Evolutionary conservation across 2,113 vertebrate genomes (phyloP), one percentile per base, ranked within the genome.

Genomic region (Speoplatyrhinus poulsoni): DNA sequence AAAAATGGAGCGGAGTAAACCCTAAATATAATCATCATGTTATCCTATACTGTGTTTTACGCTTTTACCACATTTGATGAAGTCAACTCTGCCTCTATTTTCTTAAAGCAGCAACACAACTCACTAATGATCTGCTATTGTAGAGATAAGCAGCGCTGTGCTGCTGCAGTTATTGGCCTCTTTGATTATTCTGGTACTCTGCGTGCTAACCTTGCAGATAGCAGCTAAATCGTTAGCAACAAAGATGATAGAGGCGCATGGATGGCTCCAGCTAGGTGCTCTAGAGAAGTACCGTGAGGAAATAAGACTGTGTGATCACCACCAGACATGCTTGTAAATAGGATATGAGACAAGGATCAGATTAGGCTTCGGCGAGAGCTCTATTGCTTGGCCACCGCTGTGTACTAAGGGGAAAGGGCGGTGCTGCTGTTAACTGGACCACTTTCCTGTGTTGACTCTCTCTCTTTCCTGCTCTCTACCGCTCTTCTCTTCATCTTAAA

Each of bases 401-500:
- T 71, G 79, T 62, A 46, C 0, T 46, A 75, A 79, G 83, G 87
- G 60, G 81, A 85, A 89, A 85, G 82, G 87, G 85, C 65, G 82
- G 84, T 76, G 78, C 79, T 67, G 67, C 79, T 80, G 70, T 87
- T 87, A 88, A 88, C 88, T 73, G n/a, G 69, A 73, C 65, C 85
- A 74, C 82, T 85, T 85, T 76, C 73, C 73, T 55, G 60, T 48
- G n/a, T 17, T n/a, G 15, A 12, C 13, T 6, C 12, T n/a, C 5
- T 19, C n/a, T 17, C 13, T 5, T 48, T 63, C 46, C 9, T 36
- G 1, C 36, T 46, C 33, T 57, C 53, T 67, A 12, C 58, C 65
- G 16, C 41, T 19, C 70, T 26, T 26, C 26, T 26, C 26, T 26
- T 26, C 26, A 26, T 26, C 26, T 26, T 26, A 26, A 26, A 26